Percentiles rank a stretch among this genome's conserved stretches.
Evolutionary conservation across 2,113 vertebrate species (phyloP).

Genomic region (Mirounga angustirostris): DNA sequence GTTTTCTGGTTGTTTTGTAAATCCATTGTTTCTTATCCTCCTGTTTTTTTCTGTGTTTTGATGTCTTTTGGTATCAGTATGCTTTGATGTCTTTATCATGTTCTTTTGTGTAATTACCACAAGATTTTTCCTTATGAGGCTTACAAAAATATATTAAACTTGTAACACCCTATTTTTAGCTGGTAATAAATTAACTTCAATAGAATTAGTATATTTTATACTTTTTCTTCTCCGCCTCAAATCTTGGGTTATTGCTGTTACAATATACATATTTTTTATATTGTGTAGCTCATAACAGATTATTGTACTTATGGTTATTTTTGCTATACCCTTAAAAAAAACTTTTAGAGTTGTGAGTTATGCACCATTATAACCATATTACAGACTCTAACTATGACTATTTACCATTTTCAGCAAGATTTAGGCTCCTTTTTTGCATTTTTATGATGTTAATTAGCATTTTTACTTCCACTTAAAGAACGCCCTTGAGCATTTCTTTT

Average conservation of each 20-base stretch:
- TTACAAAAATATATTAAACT: background rate
- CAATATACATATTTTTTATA: background rate
- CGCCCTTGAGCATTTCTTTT: background rate
- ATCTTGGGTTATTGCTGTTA: background rate
- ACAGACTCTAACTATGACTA: background rate
- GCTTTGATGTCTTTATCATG: background rate
- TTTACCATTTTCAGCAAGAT: background rate
- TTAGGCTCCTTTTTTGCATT: background rate
- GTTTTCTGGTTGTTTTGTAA: background rate
- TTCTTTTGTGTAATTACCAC: background rate
- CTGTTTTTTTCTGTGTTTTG: background rate
- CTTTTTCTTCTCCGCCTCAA: background rate
- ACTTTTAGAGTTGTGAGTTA: background rate
- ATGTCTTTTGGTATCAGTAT: background rate
- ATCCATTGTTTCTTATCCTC: background rate
- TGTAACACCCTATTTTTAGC: background rate
- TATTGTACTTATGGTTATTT: background rate
- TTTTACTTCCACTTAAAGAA: background rate
- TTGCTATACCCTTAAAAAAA: background rate
- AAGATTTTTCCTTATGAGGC: background rate
- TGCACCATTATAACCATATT: background rate
- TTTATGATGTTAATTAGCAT: background rate
- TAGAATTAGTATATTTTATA: background rate
- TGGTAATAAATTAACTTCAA: background rate
- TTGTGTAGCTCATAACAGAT: background rate